These are phyloP conservation scores for Trichonephila clavipes DNA, from an alignment of 1,140 invertebrate species.

Conservation along the genomic window DNA sequence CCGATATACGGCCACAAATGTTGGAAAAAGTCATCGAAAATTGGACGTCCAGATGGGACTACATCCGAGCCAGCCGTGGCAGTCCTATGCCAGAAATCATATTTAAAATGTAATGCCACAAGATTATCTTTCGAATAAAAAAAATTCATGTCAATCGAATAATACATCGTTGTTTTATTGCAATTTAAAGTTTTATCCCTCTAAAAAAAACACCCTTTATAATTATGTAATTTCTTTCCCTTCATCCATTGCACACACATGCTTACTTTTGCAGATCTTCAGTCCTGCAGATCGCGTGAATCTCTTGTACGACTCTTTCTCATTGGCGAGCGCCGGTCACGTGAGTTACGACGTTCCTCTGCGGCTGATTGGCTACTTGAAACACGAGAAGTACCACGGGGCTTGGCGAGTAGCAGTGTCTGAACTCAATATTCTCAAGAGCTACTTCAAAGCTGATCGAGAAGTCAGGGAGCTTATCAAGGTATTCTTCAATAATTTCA, in stretches of 20 bases:
- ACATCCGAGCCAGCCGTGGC: no score
- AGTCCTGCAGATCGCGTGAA: conserved; percentile 78
- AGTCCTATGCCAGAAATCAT: no score
- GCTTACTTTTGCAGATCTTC: conserved; percentile 22
- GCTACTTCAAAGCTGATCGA: conserved; percentile 31
- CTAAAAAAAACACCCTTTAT: no score
- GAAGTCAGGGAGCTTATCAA: conserved; percentile 38
- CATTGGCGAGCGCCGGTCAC: conserved; percentile 79
- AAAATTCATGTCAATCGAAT: no score
- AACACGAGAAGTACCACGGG: conserved; percentile 78
- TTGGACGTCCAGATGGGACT: no score
- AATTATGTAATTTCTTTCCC: no score
- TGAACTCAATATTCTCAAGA: conserved; percentile 80
- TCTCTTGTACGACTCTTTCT: conserved; percentile 81
- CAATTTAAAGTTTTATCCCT: no score
- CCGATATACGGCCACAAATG: no score
- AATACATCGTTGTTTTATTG: no score
- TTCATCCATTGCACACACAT: background rate
- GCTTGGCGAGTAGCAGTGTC: conserved; percentile 78
- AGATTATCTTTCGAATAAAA: no score
- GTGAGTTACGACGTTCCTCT: conserved; percentile 78
- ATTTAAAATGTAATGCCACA: no score
- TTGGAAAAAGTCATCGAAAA: no score
- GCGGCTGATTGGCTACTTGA: conserved; percentile 78
- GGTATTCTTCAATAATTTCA: background rate